A percentile compares a stretch with the other conserved stretches of the same genome.
Conservation (phyloP, 92 coral and sea anemone genomes). For the Epizoanthus illoricatus region DNA sequence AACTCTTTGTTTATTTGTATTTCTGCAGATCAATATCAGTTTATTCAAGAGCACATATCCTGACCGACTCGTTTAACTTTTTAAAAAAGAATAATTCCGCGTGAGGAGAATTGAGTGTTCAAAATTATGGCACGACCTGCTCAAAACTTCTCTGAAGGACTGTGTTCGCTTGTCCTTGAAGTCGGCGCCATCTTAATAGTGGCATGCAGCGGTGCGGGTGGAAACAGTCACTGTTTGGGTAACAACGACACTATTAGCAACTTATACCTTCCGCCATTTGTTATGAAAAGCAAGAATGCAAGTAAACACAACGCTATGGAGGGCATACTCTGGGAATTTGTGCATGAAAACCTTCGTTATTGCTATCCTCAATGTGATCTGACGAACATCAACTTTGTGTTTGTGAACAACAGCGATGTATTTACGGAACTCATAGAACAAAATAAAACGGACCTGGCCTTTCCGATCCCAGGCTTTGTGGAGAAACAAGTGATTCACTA, state of each 20-base stretch:
- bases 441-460: conserved; percentile 33
- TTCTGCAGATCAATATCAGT: too few relatives aligned
- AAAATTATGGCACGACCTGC: too few relatives aligned
- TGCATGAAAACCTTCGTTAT: conserved; percentile 15
- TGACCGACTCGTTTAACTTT: too few relatives aligned
- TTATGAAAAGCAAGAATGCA: conserved; percentile 7
- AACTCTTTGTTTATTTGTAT: too few relatives aligned
- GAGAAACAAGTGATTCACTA: conserved; percentile 24
- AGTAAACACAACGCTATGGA: background rate
- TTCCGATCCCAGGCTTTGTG: conserved; percentile 42
- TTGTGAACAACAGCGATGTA: conserved; percentile 13
- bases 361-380: conserved; percentile 20
- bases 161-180: background rate
- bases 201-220: background rate
- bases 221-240: background rate
- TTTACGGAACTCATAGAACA: conserved; percentile 24
- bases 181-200: background rate
- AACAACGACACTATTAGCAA: conserved; percentile 4
- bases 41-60: too few relatives aligned
- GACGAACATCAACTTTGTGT: conserved; percentile 17
- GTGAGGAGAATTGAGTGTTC: too few relatives aligned
- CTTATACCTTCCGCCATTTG: conserved; percentile 18
- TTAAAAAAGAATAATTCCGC: too few relatives aligned
- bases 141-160: background rate
- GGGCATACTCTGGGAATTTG: conserved; percentile 24